phyloP scores from a whole-genome alignment of 1,140 invertebrate genomes.

The Euura saliciscinereae region DNA sequence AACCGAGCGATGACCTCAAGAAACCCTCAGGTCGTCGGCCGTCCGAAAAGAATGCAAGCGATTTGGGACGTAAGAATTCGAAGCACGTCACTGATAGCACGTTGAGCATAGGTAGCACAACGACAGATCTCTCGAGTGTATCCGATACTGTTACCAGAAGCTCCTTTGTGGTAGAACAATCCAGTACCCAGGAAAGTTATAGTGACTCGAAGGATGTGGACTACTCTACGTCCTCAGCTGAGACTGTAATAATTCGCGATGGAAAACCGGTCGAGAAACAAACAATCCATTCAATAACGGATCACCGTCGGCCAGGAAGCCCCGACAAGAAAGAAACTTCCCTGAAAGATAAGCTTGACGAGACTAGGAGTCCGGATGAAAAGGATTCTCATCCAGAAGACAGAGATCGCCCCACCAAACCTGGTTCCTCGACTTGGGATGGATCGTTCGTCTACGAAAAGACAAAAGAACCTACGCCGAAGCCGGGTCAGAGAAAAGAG shows the following conservation, averaged over 20 bases:
- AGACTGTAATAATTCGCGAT: constrained; percentile 43
- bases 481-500: constrained; percentile 23
- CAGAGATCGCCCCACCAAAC: constrained; percentile 27
- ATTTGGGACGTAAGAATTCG: constrained; percentile 10
- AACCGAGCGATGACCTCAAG: constrained; percentile 14
- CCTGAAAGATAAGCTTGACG: not conserved
- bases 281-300: not conserved
- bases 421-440: constrained; percentile 34
- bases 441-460: constrained; percentile 36
- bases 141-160: constrained; percentile 31
- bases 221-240: constrained; percentile 38
- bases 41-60: not conserved
- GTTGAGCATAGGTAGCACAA: constrained; percentile 28
- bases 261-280: constrained; percentile 34
- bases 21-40: not conserved
- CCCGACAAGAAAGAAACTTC: not conserved
- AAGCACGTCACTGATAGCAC: constrained; percentile 29
- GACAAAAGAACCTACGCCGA: constrained; percentile 12
- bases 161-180: constrained; percentile 35
- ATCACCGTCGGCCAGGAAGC: not conserved
- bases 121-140: constrained; percentile 22
- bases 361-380: constrained; percentile 11
- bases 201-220: constrained; percentile 36
- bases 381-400: constrained; percentile 13
- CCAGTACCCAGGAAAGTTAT: constrained; percentile 34